Base-by-base conservation (phyloP, 2,113 vertebrate species). In the Brachypodius melanocephalos region DNA sequence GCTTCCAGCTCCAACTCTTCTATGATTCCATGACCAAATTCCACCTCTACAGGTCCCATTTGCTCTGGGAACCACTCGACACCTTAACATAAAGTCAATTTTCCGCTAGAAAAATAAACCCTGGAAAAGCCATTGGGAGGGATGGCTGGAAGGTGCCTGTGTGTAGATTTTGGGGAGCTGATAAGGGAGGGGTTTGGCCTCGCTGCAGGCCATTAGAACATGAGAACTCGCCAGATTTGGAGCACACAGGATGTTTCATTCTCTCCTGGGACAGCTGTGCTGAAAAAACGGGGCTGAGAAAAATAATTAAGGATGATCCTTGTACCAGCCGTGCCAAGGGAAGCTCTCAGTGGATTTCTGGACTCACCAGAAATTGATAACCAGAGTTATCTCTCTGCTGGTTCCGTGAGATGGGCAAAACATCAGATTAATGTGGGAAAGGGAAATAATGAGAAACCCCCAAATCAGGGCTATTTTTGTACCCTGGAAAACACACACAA, bases 201-300 rank as follows among this genome's bases (percentile, higher is more conserved):
- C 7, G 1, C 12, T 45, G 46, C 51, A 58, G 78, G 22, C 45
- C n/a, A 19, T 43, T 29, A 52, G 59, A 65, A 69, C 36, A 10
- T 2, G 10, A 8, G 8, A 76, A 8, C 2, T 84, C 6, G 1
- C 25, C 31, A 11, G 0, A 15, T 59, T 43, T 9, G 32, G n/a
- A 86, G 32, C 40, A 78, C 36, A 49, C 12, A 8, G 59, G 31
- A 45, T 61, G 28, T 65, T 81, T 25, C 6, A 48, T 82, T 82
- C 59, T 69, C 59, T 62, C 46, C 18, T 69, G 65, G 42, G 65
- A 78, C 16, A 81, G 40, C 26, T 36, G 32, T n/a, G 65, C n/a
- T 66, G 38, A 22, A 85, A 78, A 92, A 36, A 0, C 7, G 6
- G 12, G 31, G 31, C n/a, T 74, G 69, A 87, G 42, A 73, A 74